Base-by-base conservation (phyloP, 2,888 invertebrate species). In the Agrilus cyanescens region DNA sequence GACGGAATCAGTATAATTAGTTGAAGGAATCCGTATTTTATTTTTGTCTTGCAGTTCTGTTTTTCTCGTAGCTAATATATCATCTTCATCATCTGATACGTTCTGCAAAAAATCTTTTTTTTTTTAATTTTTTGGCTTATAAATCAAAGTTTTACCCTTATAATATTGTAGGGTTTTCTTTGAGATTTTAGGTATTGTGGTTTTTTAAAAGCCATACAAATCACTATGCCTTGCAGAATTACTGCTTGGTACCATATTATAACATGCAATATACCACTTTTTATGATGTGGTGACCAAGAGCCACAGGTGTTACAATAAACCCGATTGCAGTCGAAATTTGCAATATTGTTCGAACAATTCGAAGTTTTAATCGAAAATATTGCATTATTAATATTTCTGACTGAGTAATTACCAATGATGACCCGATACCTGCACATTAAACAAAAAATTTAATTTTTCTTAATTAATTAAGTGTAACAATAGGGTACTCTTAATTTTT, bases 231-330 rank as follows among this genome's bases (percentile, higher is more conserved):
- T 54, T 76, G 75, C 65, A 77, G 69, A 12, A 77, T 57, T 13
- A 76, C 63, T 1, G 74, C 73, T 44, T 73, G 73, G 50, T 75
- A 76, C 52, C 76, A 71, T 62, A 75, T 67, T 12, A 76, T 66
- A 1, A 73, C 70, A n/a, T 59, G 54, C 2, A 58, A 50, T 12
- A 65, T 40, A 4, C 67, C 67, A 51, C 70, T 65, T 4, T 61
- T 47, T 6, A 70, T 62, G 50, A 72, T 68, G n/a, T 72, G 57
- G 48, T 67, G 66, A 2, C 75, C 75, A 8, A 76, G 52, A 5
- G 73, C 48, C 12, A 76, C 60, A 1, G 76, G 74, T 3, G 71
- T 61, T 1, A 74, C 39, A 44, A 73, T 67, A 57, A 74, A 74
- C 16, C 77, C 77, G 1, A 75, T 51, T 0, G 72, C 69, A 1